Percentiles rank a stretch among this genome's conserved stretches.
Conservation (phyloP, 1,140 invertebrate genomes). For the Aphelinus certus region DNA sequence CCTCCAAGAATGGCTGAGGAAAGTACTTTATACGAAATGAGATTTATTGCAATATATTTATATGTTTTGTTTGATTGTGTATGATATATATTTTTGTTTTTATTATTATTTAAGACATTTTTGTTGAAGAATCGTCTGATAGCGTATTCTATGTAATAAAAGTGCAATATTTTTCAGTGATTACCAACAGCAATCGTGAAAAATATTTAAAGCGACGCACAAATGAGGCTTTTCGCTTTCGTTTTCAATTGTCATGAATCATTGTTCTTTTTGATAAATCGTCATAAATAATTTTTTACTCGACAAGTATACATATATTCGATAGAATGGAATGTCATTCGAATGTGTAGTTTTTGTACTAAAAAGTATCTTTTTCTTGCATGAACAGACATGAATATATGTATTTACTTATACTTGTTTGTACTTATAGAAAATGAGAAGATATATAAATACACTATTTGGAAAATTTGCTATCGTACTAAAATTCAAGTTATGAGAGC, state of each 20-base stretch:
- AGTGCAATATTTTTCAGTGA: conserved; percentile 9
- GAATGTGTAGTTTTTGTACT: conserved; percentile 39
- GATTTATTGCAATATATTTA: conserved; percentile 22
- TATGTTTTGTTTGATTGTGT: conserved; percentile 35
- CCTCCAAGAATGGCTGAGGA: conserved; percentile 11
- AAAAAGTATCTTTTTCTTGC: conserved; percentile 27
- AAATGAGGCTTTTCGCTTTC: conserved; percentile 22
- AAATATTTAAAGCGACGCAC: conserved; percentile 13
- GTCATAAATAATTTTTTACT: conserved; percentile 33
- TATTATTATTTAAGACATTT: conserved; percentile 19
- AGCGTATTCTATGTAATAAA: conserved; percentile 15
- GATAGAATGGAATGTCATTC: conserved; percentile 27
- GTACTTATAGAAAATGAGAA: conserved; percentile 14
- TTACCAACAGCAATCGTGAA: neutral
- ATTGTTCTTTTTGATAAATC: conserved; percentile 11
- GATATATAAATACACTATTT: neutral
- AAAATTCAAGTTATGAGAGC: neutral
- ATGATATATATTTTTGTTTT: conserved; percentile 31
- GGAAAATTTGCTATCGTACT: conserved; percentile 9
- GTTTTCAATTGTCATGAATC: conserved; percentile 2
- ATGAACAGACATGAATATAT: conserved; percentile 19
- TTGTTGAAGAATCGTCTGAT: conserved; percentile 32
- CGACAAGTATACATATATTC: conserved; percentile 23
- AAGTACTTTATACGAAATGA: conserved; percentile 18
- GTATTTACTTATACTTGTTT: conserved; percentile 25